Conservation (phyloP, 2,888 invertebrate species). For the Zootermopsis nevadensis region DNA sequence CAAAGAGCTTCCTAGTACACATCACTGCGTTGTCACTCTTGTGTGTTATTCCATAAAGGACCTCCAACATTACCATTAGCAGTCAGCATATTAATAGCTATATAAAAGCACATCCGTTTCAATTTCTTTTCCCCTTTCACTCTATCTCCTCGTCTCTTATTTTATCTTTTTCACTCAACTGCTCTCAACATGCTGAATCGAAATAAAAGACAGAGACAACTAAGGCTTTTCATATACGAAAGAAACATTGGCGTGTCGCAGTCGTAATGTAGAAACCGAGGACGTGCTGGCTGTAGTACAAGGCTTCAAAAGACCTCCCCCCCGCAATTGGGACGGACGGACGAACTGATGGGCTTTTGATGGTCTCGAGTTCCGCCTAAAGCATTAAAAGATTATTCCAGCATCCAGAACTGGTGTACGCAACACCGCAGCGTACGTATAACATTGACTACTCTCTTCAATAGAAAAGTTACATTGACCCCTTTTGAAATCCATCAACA, state of each 20-base stretch:
- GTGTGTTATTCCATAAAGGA: not conserved
- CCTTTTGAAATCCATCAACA: conserved; percentile 59
- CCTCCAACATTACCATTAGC: not conserved
- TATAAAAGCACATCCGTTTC: conserved; percentile 43
- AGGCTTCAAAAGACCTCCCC: conserved; percentile 24
- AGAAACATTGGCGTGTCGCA: conserved; percentile 31
- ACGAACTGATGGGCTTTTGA: conserved; percentile 45
- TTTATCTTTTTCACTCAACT: conserved; percentile 19
- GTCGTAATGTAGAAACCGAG: not conserved
- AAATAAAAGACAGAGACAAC: conserved; percentile 25
- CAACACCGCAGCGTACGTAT: not conserved
- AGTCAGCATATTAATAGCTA: conserved; percentile 31
- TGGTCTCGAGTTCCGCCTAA: conserved; percentile 46
- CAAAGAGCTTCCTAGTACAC: not conserved
- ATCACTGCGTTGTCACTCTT: conserved; percentile 18
- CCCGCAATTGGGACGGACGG: conserved; percentile 29
- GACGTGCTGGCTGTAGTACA: not conserved
- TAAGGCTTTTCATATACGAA: conserved; percentile 22
- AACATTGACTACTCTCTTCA: not conserved
- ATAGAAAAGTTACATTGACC: conserved; percentile 50
- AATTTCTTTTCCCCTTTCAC: not conserved
- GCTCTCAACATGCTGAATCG: conserved; percentile 30
- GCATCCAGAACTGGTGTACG: conserved; percentile 10
- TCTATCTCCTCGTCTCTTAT: not conserved
- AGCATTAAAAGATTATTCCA: conserved; percentile 48